Base-by-base conservation (phyloP, 2,888 invertebrate genomes). In the Orchestes rusci region DNA sequence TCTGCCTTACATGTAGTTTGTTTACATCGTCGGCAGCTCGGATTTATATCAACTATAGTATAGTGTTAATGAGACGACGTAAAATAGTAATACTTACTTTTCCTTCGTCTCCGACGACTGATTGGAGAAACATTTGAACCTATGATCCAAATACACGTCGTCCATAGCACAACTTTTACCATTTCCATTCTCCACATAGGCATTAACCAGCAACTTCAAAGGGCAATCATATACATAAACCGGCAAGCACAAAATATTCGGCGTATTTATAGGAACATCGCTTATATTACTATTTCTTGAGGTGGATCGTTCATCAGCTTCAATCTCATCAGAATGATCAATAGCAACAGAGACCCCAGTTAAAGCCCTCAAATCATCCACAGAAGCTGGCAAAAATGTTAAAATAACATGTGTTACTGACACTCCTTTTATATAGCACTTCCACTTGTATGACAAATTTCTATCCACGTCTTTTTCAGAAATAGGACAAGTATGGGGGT, bases 201-300 rank as follows among this genome's bases (percentile, higher is more conserved):
- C 70, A 50, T 76, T 73, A n/a, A 77, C 76, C 23, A 82, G 61
- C 45, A 73, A 65, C 16, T 73, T 70, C 33, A 78, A 63, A 2
- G 78, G 75, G 60, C 82, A 82, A 59, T 81, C 79, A 57, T 80
- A 83, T n/a, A 80, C 73, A 57, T 80, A 83, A 42, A 83, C 65
- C 1, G 82, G 82, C 37, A 67, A 54, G 34, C 57, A 58, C 23
- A 65, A 50, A 3, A 58, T 53, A 41, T 56, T 59, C 18, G 59
- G 54, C 10, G 50, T 54, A 53, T 65, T 64, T 20, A 64, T 61
- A 19, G 64, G 64, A 5, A 64, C 65, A 53, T 67, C 66, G 43
- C 65, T 66, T 39, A 58, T 59, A 45, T 64, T 64, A 50, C 66
- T 67, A 33, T 54, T 58, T 44, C 62, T 56, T 5, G 66, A 65